Percentiles rank a stretch among this genome's conserved stretches.
Evolutionary conservation across 2,797 vertebrate species (phyloP).

Genomic region (Aphelocoma californica): DNA sequence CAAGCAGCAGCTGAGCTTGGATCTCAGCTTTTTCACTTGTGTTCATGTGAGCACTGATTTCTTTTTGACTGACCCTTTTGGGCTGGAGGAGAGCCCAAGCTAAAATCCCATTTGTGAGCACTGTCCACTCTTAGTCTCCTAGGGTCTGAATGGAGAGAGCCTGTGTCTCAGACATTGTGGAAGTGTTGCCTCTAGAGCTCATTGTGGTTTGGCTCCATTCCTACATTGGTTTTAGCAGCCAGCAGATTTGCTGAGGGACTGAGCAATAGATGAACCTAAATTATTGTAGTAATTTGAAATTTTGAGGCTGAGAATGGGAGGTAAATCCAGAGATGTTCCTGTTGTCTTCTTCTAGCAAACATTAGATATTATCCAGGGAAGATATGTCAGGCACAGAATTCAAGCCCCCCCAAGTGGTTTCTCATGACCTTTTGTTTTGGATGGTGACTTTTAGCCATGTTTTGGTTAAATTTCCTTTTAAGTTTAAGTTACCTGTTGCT

Average conservation of each 20-base stretch:
- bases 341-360: background rate
- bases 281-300: background rate
- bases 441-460: background rate
- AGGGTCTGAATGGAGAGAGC: background rate
- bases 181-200: background rate
- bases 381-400: background rate
- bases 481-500: background rate
- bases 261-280: background rate
- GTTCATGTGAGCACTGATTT: background rate
- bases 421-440: background rate
- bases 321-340: background rate
- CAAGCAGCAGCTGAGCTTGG: background rate
- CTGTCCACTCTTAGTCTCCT: background rate
- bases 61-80: background rate
- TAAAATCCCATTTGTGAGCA: background rate
- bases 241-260: background rate
- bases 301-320: background rate
- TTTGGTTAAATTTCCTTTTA: background rate
- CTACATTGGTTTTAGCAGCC: background rate
- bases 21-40: background rate
- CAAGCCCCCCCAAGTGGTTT: background rate
- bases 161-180: rapidly evolving
- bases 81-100: background rate
- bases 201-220: background rate
- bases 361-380: background rate